These are phyloP conservation scores for Pitta sordida DNA, from an alignment of 2,113 vertebrate genomes.

Conservation along the genomic window DNA sequence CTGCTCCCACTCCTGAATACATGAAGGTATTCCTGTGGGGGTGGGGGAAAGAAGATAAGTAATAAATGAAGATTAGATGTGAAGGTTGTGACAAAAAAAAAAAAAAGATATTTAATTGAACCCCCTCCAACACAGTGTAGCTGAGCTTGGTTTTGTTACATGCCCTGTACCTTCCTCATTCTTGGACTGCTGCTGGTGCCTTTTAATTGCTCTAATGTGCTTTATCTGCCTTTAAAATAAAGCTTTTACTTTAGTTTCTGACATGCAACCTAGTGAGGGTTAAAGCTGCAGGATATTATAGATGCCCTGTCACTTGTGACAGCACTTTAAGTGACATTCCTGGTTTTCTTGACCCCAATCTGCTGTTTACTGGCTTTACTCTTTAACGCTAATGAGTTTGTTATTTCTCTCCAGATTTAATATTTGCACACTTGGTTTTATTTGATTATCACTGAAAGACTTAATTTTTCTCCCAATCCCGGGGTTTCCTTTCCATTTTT, in stretches of 20 bases:
- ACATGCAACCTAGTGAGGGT: not conserved
- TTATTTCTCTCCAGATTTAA: not conserved
- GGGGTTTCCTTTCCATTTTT: constrained; percentile 6
- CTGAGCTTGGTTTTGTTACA: not conserved
- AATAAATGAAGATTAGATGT: not conserved
- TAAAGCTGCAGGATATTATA: not conserved
- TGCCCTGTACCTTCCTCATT: not conserved
- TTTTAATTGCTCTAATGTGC: not conserved
- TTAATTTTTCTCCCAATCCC: not conserved
- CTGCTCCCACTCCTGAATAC: not conserved
- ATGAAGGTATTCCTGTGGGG: not conserved
- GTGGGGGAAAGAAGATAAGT: not conserved
- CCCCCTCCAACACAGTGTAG: not conserved
- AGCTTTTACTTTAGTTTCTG: not conserved
- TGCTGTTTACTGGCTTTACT: not conserved
- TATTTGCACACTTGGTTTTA: constrained; percentile 28
- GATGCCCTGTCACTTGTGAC: not conserved
- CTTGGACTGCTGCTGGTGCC: not conserved
- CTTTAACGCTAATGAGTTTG: not conserved
- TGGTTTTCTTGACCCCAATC: not conserved
- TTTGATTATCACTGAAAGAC: not conserved
- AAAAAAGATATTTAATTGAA: not conserved
- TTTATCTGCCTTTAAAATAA: not conserved
- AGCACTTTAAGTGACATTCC: not conserved
- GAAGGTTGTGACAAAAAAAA: not conserved